These are phyloP conservation scores for Drosophila athabasca DNA, from an alignment of 1,140 invertebrate genomes.

Conservation along the genomic window DNA sequence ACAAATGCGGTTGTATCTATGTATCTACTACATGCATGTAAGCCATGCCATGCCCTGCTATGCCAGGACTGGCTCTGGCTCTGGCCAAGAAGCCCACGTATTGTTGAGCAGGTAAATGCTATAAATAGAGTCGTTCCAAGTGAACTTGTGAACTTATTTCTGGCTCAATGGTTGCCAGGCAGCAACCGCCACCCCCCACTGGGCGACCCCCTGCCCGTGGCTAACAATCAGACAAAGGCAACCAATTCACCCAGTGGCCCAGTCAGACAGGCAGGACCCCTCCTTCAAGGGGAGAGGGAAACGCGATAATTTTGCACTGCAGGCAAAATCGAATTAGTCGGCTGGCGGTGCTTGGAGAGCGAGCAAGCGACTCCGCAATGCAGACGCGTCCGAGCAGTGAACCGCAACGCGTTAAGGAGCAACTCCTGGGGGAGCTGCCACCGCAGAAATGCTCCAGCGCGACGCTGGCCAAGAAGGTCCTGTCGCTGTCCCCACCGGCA, in stretches of 20 bases:
- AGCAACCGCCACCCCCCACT: slow-evolving; percentile 22
- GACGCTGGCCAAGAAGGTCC: slow-evolving; percentile 42
- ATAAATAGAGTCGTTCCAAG: slow-evolving; percentile 79
- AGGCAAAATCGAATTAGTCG: slow-evolving; percentile 44
- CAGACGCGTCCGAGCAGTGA: slow-evolving; percentile 64
- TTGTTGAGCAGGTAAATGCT: slow-evolving; percentile 51
- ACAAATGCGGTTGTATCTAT: slow-evolving; percentile 1
- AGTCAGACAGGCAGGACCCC: slow-evolving; percentile 31
- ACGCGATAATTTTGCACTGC: slow-evolving; percentile 19
- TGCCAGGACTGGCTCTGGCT: slow-evolving; percentile 9
- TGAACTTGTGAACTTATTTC: slow-evolving; percentile 78
- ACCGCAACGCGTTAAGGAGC: slow-evolving; percentile 49
- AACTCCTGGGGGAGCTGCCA: slow-evolving; percentile 6
- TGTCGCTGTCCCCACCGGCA: slow-evolving; percentile 21
- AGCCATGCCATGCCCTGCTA: background rate
- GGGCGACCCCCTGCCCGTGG: no score
- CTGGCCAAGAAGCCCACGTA: slow-evolving; percentile 14
- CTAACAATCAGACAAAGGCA: slow-evolving; percentile 48
- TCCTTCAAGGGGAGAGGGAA: no score
- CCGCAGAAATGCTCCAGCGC: slow-evolving; percentile 58
- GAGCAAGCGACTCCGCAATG: slow-evolving; percentile 55
- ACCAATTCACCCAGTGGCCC: slow-evolving; percentile 64
- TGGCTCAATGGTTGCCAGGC: slow-evolving; percentile 75
- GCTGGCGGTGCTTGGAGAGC: slow-evolving; percentile 43
- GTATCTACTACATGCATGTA: slow-evolving; percentile 6